A percentile compares a stretch with the other conserved stretches of the same genome.
These are phyloP conservation scores for Chrysodeixis includens DNA, from an alignment of 2,888 invertebrate species.

Conservation along the genomic window DNA sequence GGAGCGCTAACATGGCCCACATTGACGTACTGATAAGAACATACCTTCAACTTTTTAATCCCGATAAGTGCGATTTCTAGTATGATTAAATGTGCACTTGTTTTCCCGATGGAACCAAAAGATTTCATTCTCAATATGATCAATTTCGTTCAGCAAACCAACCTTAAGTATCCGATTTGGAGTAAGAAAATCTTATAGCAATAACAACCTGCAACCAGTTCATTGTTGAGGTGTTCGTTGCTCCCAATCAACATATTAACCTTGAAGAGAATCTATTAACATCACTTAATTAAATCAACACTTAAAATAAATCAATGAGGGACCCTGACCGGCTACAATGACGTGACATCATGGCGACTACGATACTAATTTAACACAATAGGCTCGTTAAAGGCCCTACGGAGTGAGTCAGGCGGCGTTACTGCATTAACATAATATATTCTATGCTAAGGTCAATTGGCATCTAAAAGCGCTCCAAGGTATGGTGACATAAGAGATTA, in stretches of 20 bases:
- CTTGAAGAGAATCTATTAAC: slow-evolving; percentile 2
- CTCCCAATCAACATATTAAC: slow-evolving; percentile 6
- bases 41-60: neutral
- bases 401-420: slow-evolving; percentile 43
- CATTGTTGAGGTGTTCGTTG: neutral
- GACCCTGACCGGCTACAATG: slow-evolving; percentile 61
- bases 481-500: slow-evolving; percentile 25
- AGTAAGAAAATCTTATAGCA: neutral
- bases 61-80: neutral
- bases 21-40: neutral
- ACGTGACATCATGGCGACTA: slow-evolving; percentile 58
- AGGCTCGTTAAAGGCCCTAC: slow-evolving; percentile 39
- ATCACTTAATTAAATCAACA: slow-evolving; percentile 27
- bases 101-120: no score
- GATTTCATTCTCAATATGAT: no score
- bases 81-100: neutral
- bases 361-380: slow-evolving; percentile 37
- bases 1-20: neutral
- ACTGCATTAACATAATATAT: slow-evolving; percentile 45
- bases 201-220: neutral
- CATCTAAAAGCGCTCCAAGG: slow-evolving; percentile 18
- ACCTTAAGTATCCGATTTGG: no score
- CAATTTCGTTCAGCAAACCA: no score
- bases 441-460: slow-evolving; percentile 43
- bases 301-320: slow-evolving; percentile 49